phyloP scores from a whole-genome alignment of 2,888 invertebrate genomes.

The Fabriciana adippe region DNA sequence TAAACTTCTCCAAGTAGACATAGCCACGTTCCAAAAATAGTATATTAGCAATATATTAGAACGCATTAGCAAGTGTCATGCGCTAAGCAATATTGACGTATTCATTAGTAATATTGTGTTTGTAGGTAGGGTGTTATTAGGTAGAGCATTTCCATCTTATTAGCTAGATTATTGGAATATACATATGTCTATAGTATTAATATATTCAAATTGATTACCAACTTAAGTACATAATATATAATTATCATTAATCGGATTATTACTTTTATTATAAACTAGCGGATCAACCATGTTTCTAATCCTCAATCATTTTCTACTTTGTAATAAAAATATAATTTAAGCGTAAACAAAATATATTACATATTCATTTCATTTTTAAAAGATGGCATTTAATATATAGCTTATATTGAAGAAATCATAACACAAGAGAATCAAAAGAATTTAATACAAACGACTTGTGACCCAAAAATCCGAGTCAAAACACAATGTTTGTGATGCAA shows the following conservation, averaged over 20 bases:
- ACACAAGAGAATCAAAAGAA: slow-evolving; percentile 18
- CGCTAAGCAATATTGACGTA: slow-evolving; percentile 50
- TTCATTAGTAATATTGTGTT: slow-evolving; percentile 48
- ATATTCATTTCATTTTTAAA: not conserved
- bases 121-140: slow-evolving; percentile 34
- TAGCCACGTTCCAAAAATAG: not conserved
- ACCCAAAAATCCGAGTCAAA: slow-evolving; percentile 50
- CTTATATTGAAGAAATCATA: not conserved
- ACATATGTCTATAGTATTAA: not conserved
- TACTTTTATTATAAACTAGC: too few species aligned
- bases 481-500: slow-evolving; percentile 36
- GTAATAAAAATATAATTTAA: too few species aligned
- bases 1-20: too few species aligned
- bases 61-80: slow-evolving; percentile 53
- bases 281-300: too few species aligned
- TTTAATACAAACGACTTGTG: slow-evolving; percentile 46
- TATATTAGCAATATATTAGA: slow-evolving; percentile 33
- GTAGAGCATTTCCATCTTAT: slow-evolving; percentile 30
- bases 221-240: too few species aligned
- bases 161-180: slow-evolving; percentile 9
- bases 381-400: not conserved
- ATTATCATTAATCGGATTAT: too few species aligned
- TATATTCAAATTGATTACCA: too few species aligned
- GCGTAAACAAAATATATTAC: too few species aligned
- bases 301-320: too few species aligned